Base-by-base conservation (phyloP, 2,113 vertebrate genomes). In the Zosterops borbonicus region DNA sequence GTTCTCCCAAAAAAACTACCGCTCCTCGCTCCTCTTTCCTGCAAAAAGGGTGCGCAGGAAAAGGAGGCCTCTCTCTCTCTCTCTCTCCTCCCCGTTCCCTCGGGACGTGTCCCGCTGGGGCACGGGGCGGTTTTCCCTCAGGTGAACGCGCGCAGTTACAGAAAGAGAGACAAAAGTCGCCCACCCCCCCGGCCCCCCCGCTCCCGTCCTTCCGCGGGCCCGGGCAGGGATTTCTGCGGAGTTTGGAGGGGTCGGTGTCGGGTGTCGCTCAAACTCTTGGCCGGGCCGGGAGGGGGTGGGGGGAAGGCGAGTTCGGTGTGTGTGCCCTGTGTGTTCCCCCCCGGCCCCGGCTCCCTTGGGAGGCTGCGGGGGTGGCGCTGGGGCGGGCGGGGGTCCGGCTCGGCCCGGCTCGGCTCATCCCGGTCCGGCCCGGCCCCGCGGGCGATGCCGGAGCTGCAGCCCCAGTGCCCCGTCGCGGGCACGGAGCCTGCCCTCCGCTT, bases 201-300 rank as follows among this genome's bases (percentile, higher is more conserved):
- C 20, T 31, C 2, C 55, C 24, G 56, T 53, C 56, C 81, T 79
- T 50, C 89, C 69, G 81, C 78, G 44, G 75, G 86, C 70, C 74
- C 31, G 50, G 59, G 64, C 90, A n/a, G 62, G 65, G 89, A 69
- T 92, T 94, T 83, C 70, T 65, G 25, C 6, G 70, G 74, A 62
- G 49, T 95, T 85, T 41, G 84, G 84, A 68, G 77, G 58, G 71
- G 89, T 75, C 80, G 93, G 92, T 92, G 84, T 95, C 95, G 90
- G 85, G 74, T 96, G 89, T 96, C 92, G 69, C 88, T 87, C 87
- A 29, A 35, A 87, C 78, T 95, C 83, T 76, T 64, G 91, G 68
- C 89, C 49, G 39, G 62, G 70, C 52, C 77, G 24, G 24, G 68
- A 65, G 90, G 53, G 70, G 56, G 42, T 41, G 77, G 47, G 42